Evolutionary conservation across 2,113 vertebrate species (phyloP).

Genomic region (Brienomyrus longianalis): DNA sequence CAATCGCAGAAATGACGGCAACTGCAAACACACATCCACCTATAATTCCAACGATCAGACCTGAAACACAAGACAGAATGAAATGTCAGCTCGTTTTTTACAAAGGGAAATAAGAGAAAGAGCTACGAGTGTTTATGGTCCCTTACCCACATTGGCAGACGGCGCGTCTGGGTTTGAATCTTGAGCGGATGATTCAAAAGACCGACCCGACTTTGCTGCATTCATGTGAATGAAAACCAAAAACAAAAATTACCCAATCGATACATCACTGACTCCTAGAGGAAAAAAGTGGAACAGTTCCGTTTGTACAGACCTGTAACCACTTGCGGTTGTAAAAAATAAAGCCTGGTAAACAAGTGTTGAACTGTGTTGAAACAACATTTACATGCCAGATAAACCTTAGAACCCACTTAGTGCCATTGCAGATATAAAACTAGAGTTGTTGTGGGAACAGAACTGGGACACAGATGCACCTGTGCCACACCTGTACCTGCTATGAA

Average conservation of each 20-base stretch:
- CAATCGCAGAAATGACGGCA: slow-evolving; percentile 28
- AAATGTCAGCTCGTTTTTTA: background rate
- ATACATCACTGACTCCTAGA: background rate
- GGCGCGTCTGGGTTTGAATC: slow-evolving; percentile 1
- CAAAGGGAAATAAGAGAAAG: background rate
- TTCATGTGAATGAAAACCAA: background rate
- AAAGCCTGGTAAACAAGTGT: background rate
- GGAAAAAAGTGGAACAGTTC: background rate
- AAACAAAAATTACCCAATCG: background rate
- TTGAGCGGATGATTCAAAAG: background rate
- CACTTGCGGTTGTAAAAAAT: background rate
- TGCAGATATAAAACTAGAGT: background rate
- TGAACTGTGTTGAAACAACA: background rate
- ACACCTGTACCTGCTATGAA: background rate
- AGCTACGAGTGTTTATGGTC: background rate
- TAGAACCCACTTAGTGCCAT: background rate
- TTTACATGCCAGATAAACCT: background rate
- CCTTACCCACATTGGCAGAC: slow-evolving; percentile 25
- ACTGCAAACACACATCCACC: slow-evolving; percentile 40
- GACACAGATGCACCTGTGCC: background rate
- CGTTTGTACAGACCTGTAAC: background rate
- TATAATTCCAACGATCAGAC: slow-evolving; percentile 41
- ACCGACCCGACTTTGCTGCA: background rate
- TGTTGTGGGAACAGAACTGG: background rate
- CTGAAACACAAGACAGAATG: slow-evolving; percentile 24